phyloP scores from a whole-genome alignment of 2,797 vertebrate species.

The Holocentrus rufus region DNA sequence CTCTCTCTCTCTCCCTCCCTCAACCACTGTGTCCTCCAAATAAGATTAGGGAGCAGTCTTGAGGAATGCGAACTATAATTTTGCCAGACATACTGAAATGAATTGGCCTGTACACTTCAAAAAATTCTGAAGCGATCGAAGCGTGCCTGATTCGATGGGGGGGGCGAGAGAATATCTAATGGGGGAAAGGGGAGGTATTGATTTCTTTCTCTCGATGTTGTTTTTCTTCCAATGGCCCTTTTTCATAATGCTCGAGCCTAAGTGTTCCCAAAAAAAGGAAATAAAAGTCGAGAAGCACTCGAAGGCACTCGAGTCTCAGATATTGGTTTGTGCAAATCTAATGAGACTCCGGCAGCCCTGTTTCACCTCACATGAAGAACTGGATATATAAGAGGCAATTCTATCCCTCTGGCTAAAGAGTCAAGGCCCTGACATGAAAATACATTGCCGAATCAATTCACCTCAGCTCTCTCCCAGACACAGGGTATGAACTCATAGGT shows the following conservation, averaged over 20 bases:
- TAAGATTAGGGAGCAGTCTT: conserved; percentile 65
- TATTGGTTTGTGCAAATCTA: conserved; percentile 68
- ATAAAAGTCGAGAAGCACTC: conserved; percentile 59
- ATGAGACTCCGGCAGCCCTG: conserved; percentile 56
- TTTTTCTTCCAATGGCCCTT: conserved; percentile 41
- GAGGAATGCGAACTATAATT: conserved; percentile 76
- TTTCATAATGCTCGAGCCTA: conserved; percentile 38
- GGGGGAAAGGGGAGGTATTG: conserved; percentile 46
- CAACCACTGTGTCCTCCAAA: conserved; percentile 37
- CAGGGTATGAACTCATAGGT: conserved; percentile 52
- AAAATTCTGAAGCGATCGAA: conserved; percentile 64
- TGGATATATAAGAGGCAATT: conserved; percentile 58
- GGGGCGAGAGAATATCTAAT: conserved; percentile 68
- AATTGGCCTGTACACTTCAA: conserved; percentile 70
- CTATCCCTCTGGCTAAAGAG: conserved; percentile 62
- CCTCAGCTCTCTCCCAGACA: conserved; percentile 39
- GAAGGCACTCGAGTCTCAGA: conserved; percentile 50
- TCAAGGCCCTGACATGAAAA: conserved; percentile 67
- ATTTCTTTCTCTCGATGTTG: conserved; percentile 50
- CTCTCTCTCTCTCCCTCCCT: conserved; percentile 5
- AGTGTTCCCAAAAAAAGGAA: conserved; percentile 62
- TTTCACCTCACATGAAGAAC: conserved; percentile 52
- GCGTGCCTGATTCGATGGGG: conserved; percentile 53
- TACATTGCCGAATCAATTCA: conserved; percentile 73
- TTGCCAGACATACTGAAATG: conserved; percentile 68